phyloP scores from a whole-genome alignment of 2,797 vertebrate genomes.

The Holocentrus rufus region DNA sequence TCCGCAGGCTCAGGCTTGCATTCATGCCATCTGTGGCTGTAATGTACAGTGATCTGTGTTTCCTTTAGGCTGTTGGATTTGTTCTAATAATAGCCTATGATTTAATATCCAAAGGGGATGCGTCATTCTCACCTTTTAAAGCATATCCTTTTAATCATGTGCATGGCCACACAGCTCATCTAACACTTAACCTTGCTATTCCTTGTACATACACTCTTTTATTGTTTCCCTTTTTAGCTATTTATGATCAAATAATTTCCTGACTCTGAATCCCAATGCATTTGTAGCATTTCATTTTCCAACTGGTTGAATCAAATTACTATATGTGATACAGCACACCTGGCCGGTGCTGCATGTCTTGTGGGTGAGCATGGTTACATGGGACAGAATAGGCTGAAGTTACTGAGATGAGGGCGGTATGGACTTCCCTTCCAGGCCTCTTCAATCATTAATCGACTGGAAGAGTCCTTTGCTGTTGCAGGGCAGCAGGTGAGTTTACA shows the following conservation, averaged over 20 bases:
- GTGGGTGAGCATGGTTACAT: conserved; percentile 61
- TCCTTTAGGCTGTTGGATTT: conserved; percentile 52
- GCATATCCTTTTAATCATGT: conserved; percentile 15
- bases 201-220: neutral
- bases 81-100: conserved; percentile 65
- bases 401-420: conserved; percentile 10
- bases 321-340: conserved; percentile 18
- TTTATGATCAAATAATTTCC: neutral
- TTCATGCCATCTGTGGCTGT: conserved; percentile 53
- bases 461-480: conserved; percentile 15
- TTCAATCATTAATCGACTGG: conserved; percentile 70
- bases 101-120: conserved; percentile 34
- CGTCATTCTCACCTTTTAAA: conserved; percentile 36
- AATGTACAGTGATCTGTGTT: conserved; percentile 47
- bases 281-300: conserved; percentile 14
- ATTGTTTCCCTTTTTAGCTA: neutral
- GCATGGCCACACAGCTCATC: conserved; percentile 10
- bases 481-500: conserved; percentile 49
- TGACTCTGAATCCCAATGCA: neutral
- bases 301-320: neutral
- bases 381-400: conserved; percentile 37
- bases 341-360: conserved; percentile 32
- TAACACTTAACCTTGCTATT: conserved; percentile 4
- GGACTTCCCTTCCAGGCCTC: conserved; percentile 35
- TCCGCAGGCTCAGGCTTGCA: conserved; percentile 40